Evolutionary conservation across 1,140 invertebrate genomes (phyloP), one percentile per base, ranked within the genome.

Genomic region (Scaptomyza hsui): DNA sequence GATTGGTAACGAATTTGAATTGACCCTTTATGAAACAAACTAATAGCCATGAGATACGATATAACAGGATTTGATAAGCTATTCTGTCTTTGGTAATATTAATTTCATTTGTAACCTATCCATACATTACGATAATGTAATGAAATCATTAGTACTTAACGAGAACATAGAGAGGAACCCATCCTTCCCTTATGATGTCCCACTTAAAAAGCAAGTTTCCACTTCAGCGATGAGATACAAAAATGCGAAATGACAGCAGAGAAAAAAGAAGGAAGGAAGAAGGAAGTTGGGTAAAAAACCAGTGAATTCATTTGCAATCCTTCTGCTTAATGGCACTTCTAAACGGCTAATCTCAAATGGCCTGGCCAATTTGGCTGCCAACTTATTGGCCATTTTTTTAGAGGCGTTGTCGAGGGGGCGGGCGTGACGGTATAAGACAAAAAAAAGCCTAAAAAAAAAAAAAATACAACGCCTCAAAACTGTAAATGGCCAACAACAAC

Each of bases 401-500:
- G 18, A 45, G 63, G 42, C 44, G 49, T 26, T 39, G 9, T 10
- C 3, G 7, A 4, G 32, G 29, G 32, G 32, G 32, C 45, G 72
- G 81, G 81, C 81, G 81, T 81, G 73, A 37, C 77, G 61, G 78
- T 75, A 74, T 79, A 83, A 86, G 76, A 61, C 13, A 32, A 2
- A 15, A 19, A 52, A 16, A 78, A 80, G n/a, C n/a, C n/a, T n/a
- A 75, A 80, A 29, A 29, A 29, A 32, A 7, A 15, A 19, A 53
- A 26, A 78, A 80, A 72, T 85, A 85, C 75, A 45, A 78, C 83
- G 78, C 82, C 82, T 88, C 71, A 82, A 78, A 82, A 88, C 82
- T 86, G 81, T 67, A 86, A 86, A 82, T 86, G 82, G 82, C 65
- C 65, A 64, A 68, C 60, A 71, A 53, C 48, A 55, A 35, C 21